Conservation (phyloP, 1,140 invertebrate species). For the Tetragonula clypearis region DNA sequence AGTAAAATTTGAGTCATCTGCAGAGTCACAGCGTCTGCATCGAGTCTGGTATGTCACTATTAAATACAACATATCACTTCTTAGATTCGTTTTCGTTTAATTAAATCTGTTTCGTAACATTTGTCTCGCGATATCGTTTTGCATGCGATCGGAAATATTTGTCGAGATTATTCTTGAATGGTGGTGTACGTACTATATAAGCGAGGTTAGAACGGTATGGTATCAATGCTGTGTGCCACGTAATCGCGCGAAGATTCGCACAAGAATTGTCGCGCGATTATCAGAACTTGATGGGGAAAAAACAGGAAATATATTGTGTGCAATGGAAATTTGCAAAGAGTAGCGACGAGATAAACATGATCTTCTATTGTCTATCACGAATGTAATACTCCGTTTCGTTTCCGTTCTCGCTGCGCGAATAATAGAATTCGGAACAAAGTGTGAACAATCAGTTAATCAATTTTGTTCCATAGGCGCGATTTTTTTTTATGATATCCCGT, state of each 20-base stretch:
- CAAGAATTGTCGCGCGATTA: neutral
- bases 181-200: neutral
- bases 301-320: neutral
- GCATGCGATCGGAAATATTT: too few relatives aligned
- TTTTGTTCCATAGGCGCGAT: neutral
- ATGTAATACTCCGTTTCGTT: neutral
- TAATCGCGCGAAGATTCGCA: neutral
- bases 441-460: slow-evolving; percentile 20
- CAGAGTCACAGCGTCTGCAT: neutral
- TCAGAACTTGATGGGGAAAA: neutral
- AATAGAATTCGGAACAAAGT: neutral
- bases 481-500: neutral
- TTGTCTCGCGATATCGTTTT: too few relatives aligned
- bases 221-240: slow-evolving; percentile 29
- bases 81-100: too few relatives aligned
- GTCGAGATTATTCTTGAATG: neutral
- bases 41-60: too few relatives aligned
- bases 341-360: neutral
- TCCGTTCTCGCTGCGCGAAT: neutral
- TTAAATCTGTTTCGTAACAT: too few relatives aligned
- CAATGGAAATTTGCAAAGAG: neutral
- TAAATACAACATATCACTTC: too few relatives aligned
- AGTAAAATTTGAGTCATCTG: too few relatives aligned
- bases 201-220: neutral
- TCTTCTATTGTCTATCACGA: neutral